Conservation (phyloP, 2,797 vertebrate species). For the Coreius guichenoti region DNA sequence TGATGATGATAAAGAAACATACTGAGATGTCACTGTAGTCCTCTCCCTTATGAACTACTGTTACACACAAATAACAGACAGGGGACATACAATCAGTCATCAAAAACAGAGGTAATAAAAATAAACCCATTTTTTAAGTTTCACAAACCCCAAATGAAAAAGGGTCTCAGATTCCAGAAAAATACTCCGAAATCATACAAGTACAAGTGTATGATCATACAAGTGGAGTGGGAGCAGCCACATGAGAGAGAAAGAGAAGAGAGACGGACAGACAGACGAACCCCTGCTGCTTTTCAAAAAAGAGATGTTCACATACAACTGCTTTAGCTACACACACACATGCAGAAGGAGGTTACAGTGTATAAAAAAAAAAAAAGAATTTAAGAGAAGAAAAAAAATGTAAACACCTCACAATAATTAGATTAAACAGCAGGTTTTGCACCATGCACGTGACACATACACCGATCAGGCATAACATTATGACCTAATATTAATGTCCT, state of each 20-base stretch:
- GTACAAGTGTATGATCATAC: no score
- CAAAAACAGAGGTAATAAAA: slow-evolving; percentile 67
- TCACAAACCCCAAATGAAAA: slow-evolving; percentile 60
- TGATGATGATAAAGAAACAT: slow-evolving; percentile 72
- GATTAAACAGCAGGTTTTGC: slow-evolving; percentile 95
- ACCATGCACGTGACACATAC: slow-evolving; percentile 95
- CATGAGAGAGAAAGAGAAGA: slow-evolving; percentile 66
- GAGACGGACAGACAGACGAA: slow-evolving; percentile 13
- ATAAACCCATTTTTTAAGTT: slow-evolving; percentile 64
- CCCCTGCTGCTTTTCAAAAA: slow-evolving; percentile 76
- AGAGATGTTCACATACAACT: slow-evolving; percentile 83
- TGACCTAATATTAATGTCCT: no score
- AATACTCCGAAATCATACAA: slow-evolving; percentile 65
- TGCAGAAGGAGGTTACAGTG: slow-evolving; percentile 92
- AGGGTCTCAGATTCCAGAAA: slow-evolving; percentile 68
- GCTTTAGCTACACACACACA: slow-evolving; percentile 78
- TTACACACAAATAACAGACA: slow-evolving; percentile 81
- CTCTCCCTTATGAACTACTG: slow-evolving; percentile 86
- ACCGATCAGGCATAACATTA: no score
- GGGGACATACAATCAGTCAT: slow-evolving; percentile 92
- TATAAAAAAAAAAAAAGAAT: slow-evolving; percentile 79
- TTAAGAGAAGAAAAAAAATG: slow-evolving; percentile 63
- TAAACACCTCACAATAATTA: slow-evolving; percentile 99
- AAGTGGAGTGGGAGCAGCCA: slow-evolving; percentile 73
- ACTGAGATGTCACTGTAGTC: slow-evolving; percentile 88